Conservation (phyloP, 2,113 vertebrate genomes). For the Ptilonorhynchus violaceus region DNA sequence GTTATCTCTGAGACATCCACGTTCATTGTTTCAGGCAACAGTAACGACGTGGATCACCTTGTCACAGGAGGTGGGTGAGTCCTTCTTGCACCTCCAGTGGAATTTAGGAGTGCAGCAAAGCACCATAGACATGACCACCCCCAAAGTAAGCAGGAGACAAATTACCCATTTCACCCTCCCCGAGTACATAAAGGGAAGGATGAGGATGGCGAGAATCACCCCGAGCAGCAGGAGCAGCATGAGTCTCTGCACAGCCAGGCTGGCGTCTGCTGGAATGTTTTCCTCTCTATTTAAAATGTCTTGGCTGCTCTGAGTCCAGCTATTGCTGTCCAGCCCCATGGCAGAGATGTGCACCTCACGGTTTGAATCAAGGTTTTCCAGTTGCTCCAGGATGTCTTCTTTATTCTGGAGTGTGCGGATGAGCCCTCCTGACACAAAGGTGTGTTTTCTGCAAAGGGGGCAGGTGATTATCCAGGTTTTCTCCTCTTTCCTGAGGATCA, state of each 20-base stretch:
- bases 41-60: conserved; percentile 26
- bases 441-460: conserved; percentile 73
- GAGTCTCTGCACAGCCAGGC: conserved; percentile 53
- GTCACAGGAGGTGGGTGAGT: background rate
- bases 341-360: conserved; percentile 1
- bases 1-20: accelerated
- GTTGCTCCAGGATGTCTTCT: conserved; percentile 6
- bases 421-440: conserved; percentile 69
- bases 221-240: conserved; percentile 63
- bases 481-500: conserved; percentile 59
- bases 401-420: conserved; percentile 68
- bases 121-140: conserved; percentile 53
- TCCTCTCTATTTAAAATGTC: background rate
- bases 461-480: conserved; percentile 68
- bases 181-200: conserved; percentile 69
- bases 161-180: conserved; percentile 68
- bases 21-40: conserved; percentile 21
- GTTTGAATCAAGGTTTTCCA: background rate
- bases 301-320: background rate
- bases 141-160: conserved; percentile 38
- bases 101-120: conserved; percentile 66
- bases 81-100: background rate
- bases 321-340: background rate
- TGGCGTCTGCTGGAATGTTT: background rate
- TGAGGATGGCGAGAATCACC: conserved; percentile 57